A percentile compares a stretch with the other conserved stretches of the same genome.
Conservation (phyloP, 53 echinoderm and acorn worm species). For the Holothuria scabra region DNA sequence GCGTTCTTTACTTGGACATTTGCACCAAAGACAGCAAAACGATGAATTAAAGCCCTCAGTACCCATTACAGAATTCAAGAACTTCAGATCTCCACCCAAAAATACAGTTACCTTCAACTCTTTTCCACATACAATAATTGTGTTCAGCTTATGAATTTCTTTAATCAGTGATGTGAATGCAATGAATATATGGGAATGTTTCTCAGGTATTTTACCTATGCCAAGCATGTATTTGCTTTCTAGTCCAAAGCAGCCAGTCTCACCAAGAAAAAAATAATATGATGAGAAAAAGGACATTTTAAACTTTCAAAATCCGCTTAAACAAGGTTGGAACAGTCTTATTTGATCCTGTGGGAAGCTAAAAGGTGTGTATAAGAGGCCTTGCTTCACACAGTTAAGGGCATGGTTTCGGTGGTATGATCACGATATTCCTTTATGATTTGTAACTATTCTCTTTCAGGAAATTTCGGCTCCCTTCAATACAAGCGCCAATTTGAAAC, state of each 20-base stretch:
- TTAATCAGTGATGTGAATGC: constrained; percentile 5
- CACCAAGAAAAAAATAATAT: too few relatives aligned
- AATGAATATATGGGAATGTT: neutral
- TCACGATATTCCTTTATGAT: too few relatives aligned
- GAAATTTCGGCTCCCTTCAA: too few relatives aligned
- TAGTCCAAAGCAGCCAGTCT: neutral
- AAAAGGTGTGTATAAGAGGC: too few relatives aligned
- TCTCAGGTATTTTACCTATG: neutral
- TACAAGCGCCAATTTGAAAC: too few relatives aligned
- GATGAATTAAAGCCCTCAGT: neutral
- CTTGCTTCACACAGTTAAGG: too few relatives aligned
- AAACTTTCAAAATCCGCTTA: too few relatives aligned
- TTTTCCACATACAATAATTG: neutral
- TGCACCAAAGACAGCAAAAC: constrained; percentile 6
- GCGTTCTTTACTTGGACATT: neutral
- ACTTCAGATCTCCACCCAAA: constrained; percentile 16
- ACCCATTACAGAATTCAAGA: constrained; percentile 5
- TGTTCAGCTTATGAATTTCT: constrained; percentile 4
- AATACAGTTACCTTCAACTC: neutral
- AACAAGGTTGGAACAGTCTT: too few relatives aligned
- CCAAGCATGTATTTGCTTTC: constrained; percentile 5
- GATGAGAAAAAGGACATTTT: too few relatives aligned
- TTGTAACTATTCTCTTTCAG: too few relatives aligned
- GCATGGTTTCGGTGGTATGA: too few relatives aligned
- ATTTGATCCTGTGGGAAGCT: too few relatives aligned